Conservation (phyloP, 2,113 vertebrate species). For the Prochilodus magdalenae region DNA sequence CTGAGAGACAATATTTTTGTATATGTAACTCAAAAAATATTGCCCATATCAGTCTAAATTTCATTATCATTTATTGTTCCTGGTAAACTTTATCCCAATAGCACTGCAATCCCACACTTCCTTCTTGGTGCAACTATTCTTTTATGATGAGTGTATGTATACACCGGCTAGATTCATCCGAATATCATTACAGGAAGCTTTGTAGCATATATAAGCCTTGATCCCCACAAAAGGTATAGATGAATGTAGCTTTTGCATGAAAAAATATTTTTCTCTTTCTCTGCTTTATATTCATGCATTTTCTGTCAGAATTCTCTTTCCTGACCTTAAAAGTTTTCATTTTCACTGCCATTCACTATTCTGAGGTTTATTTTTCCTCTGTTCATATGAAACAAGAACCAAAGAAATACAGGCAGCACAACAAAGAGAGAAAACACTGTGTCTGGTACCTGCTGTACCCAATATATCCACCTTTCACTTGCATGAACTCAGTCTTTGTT, state of each 20-base stretch:
- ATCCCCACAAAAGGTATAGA: background rate
- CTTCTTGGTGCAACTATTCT: too few relatives aligned
- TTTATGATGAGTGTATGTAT: too few relatives aligned
- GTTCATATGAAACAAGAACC: conserved; percentile 19
- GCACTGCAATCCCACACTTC: too few relatives aligned
- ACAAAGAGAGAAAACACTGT: background rate
- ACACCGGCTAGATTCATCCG: too few relatives aligned
- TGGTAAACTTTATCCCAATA: too few relatives aligned
- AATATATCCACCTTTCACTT: conserved; percentile 3
- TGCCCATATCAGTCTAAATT: too few relatives aligned
- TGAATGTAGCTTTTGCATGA: background rate
- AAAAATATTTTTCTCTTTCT: background rate
- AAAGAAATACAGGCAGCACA: background rate
- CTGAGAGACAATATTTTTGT: too few relatives aligned
- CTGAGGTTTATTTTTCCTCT: background rate
- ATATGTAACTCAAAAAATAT: too few relatives aligned
- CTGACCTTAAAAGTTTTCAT: background rate
- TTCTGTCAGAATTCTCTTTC: background rate
- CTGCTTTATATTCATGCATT: conserved; percentile 2
- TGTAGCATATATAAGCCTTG: background rate
- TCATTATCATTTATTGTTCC: too few relatives aligned
- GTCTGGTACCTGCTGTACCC: background rate
- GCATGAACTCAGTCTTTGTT: conserved; percentile 16
- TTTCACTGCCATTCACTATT: background rate
- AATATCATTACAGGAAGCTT: too few relatives aligned